Conservation (phyloP, 2,113 vertebrate genomes). For the Solea solea region DNA sequence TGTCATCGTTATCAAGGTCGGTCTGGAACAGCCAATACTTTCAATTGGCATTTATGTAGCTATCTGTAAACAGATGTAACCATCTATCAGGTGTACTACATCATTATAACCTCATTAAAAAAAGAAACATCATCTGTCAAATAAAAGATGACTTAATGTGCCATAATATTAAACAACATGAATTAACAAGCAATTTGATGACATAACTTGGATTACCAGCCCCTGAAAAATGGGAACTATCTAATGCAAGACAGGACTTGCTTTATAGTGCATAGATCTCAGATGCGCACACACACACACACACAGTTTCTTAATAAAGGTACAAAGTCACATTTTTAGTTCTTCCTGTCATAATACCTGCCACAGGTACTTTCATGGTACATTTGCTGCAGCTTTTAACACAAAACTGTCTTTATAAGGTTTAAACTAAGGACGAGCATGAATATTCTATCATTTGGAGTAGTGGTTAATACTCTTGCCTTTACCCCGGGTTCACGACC, state of each 20-base stretch:
- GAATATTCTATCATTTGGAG: too few species aligned
- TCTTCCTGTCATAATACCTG: too few species aligned
- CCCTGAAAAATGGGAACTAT: slow-evolving; percentile 31
- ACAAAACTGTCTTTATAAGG: too few species aligned
- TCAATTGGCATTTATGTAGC: slow-evolving; percentile 24
- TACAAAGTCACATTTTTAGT: not conserved
- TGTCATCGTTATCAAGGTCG: slow-evolving; percentile 40
- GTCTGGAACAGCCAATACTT: slow-evolving; percentile 44
- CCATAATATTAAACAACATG: slow-evolving; percentile 18
- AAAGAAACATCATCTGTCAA: slow-evolving; percentile 29
- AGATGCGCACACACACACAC: slow-evolving; percentile 10
- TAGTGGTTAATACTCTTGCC: too few species aligned
- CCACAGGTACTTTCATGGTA: too few species aligned
- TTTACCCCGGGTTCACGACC: too few species aligned
- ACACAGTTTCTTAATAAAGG: not conserved
- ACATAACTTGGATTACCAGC: slow-evolving; percentile 12
- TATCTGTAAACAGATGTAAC: slow-evolving; percentile 37
- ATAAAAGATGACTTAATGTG: slow-evolving; percentile 28
- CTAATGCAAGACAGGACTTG: slow-evolving; percentile 45
- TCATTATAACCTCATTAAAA: slow-evolving; percentile 26
- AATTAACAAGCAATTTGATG: slow-evolving; percentile 24
- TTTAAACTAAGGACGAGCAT: too few species aligned
- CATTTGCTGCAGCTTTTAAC: not conserved
- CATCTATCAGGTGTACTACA: slow-evolving; percentile 1
- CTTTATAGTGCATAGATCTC: slow-evolving; percentile 32